Percentiles rank a stretch among this genome's conserved stretches.
These are phyloP conservation scores for Octodon degus DNA, from an alignment of 2,113 vertebrate species.

Conservation along the genomic window DNA sequence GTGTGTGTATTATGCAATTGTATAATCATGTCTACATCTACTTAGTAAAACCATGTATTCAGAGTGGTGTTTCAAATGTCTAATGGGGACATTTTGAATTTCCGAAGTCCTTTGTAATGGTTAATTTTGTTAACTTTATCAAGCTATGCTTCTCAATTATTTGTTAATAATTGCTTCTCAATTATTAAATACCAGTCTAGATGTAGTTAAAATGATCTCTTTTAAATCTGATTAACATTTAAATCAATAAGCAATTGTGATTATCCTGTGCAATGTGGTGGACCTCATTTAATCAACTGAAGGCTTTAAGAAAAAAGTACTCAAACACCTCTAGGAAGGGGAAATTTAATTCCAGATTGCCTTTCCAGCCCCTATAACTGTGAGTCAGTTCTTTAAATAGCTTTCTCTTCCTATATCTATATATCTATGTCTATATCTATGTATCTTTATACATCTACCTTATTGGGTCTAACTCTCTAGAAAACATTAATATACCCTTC, in stretches of 20 bases:
- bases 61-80: background rate
- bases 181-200: background rate
- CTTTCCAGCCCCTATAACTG: background rate
- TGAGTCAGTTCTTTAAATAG: background rate
- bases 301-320: background rate
- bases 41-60: background rate
- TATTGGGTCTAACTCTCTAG: background rate
- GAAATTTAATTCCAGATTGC: background rate
- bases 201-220: background rate
- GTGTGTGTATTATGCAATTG: background rate
- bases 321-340: background rate
- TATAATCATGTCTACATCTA: background rate
- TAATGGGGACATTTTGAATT: background rate
- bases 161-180: background rate
- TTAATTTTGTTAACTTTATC: background rate
- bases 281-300: background rate
- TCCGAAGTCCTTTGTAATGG: background rate
- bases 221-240: background rate
- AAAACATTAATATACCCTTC: background rate
- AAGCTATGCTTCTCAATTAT: background rate
- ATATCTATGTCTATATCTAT: background rate
- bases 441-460: background rate
- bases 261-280: background rate
- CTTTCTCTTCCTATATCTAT: background rate
- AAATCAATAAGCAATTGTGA: background rate